Percentiles rank a stretch among this genome's conserved stretches.
Conservation (phyloP, 2,797 vertebrate genomes). For the Tragopan temminckii region DNA sequence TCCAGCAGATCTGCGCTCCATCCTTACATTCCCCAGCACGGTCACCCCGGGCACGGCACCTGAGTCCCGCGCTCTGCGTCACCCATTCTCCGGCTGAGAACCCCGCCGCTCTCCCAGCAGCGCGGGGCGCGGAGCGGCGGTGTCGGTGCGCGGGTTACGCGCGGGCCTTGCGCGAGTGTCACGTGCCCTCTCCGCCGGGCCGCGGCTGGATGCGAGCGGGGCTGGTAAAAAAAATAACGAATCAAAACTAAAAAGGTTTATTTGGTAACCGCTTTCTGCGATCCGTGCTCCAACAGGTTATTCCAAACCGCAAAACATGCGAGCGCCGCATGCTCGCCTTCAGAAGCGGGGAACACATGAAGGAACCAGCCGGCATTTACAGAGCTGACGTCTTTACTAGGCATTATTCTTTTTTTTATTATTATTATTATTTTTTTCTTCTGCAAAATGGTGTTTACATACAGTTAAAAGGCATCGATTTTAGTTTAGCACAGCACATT, state of each 20-base stretch:
- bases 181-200: neutral
- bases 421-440: neutral
- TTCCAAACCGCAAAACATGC: slow-evolving; percentile 58
- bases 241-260: neutral
- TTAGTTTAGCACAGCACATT: slow-evolving; percentile 41
- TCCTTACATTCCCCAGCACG: no score
- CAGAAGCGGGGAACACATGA: slow-evolving; percentile 24
- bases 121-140: neutral
- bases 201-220: neutral
- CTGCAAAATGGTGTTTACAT: slow-evolving; percentile 61
- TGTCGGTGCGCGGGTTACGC: neutral
- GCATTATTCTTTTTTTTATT: slow-evolving; percentile 57
- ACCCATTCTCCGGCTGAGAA: neutral
- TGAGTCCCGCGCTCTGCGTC: no score
- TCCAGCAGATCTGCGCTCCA: no score
- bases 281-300: slow-evolving; percentile 34
- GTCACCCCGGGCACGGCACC: no score
- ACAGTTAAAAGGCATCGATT: slow-evolving; percentile 40
- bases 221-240: no score
- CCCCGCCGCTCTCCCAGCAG: no score
- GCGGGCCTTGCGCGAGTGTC: neutral
- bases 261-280: slow-evolving; percentile 49
- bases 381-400: slow-evolving; percentile 50
- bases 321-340: slow-evolving; percentile 2
- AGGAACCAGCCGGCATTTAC: slow-evolving; percentile 38